Evolutionary conservation across 2,888 invertebrate species (phyloP).

Genomic region (Pedicia rivosa): DNA sequence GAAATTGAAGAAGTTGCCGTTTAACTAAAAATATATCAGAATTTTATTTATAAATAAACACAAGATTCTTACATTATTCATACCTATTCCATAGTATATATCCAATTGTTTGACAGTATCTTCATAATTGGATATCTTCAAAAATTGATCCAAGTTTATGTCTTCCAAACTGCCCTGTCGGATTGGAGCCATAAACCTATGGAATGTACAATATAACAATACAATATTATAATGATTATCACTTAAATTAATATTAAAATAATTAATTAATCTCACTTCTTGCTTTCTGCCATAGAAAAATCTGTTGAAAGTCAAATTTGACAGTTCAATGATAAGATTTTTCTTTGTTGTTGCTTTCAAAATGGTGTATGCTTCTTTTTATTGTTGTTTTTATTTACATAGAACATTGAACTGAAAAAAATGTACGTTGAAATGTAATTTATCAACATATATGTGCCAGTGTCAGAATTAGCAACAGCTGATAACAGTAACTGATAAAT

Average conservation of each 20-base stretch:
- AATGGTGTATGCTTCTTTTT: too few relatives aligned
- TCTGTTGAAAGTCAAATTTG: constrained; percentile 10
- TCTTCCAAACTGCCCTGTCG: constrained; percentile 57
- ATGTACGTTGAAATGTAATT: too few relatives aligned
- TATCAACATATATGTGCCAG: too few relatives aligned
- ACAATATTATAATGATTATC: neutral
- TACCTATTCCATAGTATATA: constrained; percentile 88
- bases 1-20: constrained; percentile 74
- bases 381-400: too few relatives aligned
- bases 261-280: neutral
- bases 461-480: too few relatives aligned
- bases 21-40: constrained; percentile 47
- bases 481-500: too few relatives aligned
- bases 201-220: too few relatives aligned
- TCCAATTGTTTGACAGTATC: constrained; percentile 81
- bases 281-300: neutral
- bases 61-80: constrained; percentile 14
- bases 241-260: neutral
- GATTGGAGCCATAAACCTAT: constrained; percentile 1
- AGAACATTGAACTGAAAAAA: too few relatives aligned
- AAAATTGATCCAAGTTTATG: constrained; percentile 58
- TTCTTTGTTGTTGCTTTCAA: too few relatives aligned
- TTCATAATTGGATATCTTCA: constrained; percentile 75
- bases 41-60: neutral
- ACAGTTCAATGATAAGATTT: constrained; percentile 9